Conservation (phyloP, 2,888 invertebrate species). For the Hypercompe scribonia region DNA sequence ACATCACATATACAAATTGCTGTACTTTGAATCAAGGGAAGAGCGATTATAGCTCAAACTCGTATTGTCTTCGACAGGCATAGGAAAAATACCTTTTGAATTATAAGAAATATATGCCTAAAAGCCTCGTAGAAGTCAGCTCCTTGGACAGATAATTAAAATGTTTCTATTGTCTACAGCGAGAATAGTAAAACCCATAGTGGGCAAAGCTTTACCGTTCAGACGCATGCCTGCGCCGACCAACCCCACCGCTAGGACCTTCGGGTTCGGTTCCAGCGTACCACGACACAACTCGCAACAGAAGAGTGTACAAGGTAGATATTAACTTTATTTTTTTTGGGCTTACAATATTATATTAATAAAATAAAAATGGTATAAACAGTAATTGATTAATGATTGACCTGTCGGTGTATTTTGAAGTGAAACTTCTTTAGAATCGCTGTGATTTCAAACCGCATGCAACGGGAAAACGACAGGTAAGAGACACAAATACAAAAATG, state of each 20-base stretch:
- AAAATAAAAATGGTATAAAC: neutral
- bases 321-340: slow-evolving; percentile 1
- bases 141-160: neutral
- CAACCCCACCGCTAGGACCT: slow-evolving; percentile 32
- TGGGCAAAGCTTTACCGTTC: slow-evolving; percentile 71
- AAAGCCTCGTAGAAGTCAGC: too few relatives aligned
- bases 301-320: slow-evolving; percentile 71
- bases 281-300: slow-evolving; percentile 68
- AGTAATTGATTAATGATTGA: too few relatives aligned
- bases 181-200: slow-evolving; percentile 69
- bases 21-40: too few relatives aligned
- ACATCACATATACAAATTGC: too few relatives aligned
- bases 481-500: too few relatives aligned
- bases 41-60: too few relatives aligned
- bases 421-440: too few relatives aligned
- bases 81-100: neutral
- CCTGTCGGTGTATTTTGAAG: too few relatives aligned
- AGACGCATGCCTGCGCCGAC: slow-evolving; percentile 54
- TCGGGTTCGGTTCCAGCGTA: slow-evolving; percentile 76
- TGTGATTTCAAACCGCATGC: too few relatives aligned
- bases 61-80: too few relatives aligned
- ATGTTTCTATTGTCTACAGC: slow-evolving; percentile 46
- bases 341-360: neutral
- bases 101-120: too few relatives aligned
- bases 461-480: too few relatives aligned